Conservation (phyloP, 2,113 vertebrate genomes). For the Epinephelus cyanopodus region DNA sequence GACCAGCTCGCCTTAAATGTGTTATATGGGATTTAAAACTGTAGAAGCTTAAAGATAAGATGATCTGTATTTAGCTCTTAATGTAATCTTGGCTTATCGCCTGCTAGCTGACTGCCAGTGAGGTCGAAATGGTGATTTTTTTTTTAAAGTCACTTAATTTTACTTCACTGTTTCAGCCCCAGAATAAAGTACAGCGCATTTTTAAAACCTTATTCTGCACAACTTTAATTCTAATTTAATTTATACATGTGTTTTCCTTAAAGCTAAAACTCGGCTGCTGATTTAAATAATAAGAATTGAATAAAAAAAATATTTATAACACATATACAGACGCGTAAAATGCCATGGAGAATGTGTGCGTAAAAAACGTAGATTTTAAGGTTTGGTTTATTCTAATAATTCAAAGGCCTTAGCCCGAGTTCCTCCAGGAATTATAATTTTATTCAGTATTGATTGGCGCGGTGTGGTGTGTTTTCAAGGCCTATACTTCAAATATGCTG, state of each 20-base stretch:
- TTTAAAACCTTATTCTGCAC: not conserved
- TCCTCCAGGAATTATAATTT: constrained; percentile 79
- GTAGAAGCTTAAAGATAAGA: not conserved
- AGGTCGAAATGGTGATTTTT: not conserved
- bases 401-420: constrained; percentile 60
- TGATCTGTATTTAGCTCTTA: constrained; percentile 9
- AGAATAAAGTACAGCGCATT: constrained; percentile 5
- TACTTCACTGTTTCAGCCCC: not conserved
- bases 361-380: constrained; percentile 42
- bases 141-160: not conserved
- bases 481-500: constrained; percentile 67
- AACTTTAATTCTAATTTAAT: not conserved
- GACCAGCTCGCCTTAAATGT: not conserved
- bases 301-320: not conserved
- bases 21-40: constrained; percentile 4
- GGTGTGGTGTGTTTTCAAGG: constrained; percentile 72
- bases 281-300: constrained; percentile 26
- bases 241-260: not conserved
- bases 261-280: not conserved
- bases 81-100: constrained; percentile 2
- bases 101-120: not conserved
- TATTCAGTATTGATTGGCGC: constrained; percentile 80
- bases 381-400: constrained; percentile 62
- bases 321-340: not conserved
- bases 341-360: not conserved